These are phyloP conservation scores for Tinea semifulvella DNA, from an alignment of 2,888 invertebrate species.

Conservation along the genomic window DNA sequence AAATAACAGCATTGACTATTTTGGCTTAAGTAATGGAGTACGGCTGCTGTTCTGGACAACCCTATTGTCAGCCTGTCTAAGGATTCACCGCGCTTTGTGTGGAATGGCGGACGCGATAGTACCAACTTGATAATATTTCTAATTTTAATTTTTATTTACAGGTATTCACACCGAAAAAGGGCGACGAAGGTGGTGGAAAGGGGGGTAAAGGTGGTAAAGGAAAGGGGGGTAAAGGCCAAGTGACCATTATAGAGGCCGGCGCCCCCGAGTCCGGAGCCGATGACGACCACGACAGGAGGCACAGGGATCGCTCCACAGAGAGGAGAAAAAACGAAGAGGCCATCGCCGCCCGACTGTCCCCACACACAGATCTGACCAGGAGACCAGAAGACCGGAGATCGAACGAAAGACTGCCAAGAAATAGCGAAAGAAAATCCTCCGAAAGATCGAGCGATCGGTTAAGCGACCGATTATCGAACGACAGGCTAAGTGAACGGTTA, in stretches of 20 bases:
- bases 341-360: constrained; percentile 39
- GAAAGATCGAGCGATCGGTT: constrained; percentile 27
- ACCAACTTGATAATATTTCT: background rate
- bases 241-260: constrained; percentile 72
- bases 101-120: too few relatives aligned
- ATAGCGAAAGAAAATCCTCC: background rate
- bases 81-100: too few relatives aligned
- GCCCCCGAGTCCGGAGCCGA: constrained; percentile 51
- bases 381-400: constrained; percentile 32
- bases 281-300: constrained; percentile 47
- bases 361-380: constrained; percentile 22
- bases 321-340: constrained; percentile 43
- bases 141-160: constrained; percentile 21
- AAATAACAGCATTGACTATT: too few relatives aligned
- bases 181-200: constrained; percentile 75
- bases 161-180: constrained; percentile 65
- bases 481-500: constrained; percentile 13
- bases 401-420: constrained; percentile 16
- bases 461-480: constrained; percentile 25
- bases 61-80: too few relatives aligned
- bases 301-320: constrained; percentile 34
- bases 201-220: constrained; percentile 78
- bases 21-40: too few relatives aligned
- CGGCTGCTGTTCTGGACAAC: too few relatives aligned
- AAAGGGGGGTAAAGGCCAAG: constrained; percentile 77